phyloP scores from a whole-genome alignment of 2,888 invertebrate genomes.

The Limnephilus rhombicus region DNA sequence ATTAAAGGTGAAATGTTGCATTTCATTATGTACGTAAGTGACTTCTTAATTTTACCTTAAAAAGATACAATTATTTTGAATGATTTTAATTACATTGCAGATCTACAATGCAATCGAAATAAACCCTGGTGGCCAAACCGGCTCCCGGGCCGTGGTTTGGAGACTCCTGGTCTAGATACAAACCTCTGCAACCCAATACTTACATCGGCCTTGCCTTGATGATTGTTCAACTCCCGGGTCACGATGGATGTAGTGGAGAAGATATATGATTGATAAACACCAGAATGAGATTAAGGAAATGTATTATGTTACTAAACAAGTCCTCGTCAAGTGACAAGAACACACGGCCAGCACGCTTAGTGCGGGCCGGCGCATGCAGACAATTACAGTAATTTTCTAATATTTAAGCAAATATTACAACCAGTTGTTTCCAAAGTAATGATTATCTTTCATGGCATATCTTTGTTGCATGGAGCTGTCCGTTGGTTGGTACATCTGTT shows the following conservation, averaged over 20 bases:
- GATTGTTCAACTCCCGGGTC: background rate
- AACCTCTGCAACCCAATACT: slow-evolving; percentile 15
- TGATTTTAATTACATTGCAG: too few species aligned
- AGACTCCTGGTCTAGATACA: background rate
- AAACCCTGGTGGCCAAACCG: too few species aligned
- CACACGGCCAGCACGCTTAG: slow-evolving; percentile 19
- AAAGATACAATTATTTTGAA: too few species aligned
- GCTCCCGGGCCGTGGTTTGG: background rate
- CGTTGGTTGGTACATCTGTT: background rate
- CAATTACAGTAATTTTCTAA: slow-evolving; percentile 47
- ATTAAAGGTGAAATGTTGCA: too few species aligned
- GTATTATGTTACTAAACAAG: slow-evolving; percentile 47
- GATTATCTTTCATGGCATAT: slow-evolving; percentile 34
- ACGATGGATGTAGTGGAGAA: background rate
- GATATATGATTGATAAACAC: slow-evolving; percentile 44
- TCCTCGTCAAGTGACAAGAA: slow-evolving; percentile 42
- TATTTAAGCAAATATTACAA: slow-evolving; percentile 33
- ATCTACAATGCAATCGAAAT: too few species aligned
- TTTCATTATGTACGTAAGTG: too few species aligned
- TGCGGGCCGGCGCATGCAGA: slow-evolving; percentile 19
- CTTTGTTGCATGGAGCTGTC: background rate
- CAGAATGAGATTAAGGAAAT: slow-evolving; percentile 48
- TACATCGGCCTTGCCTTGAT: background rate
- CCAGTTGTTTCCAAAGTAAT: slow-evolving; percentile 39
- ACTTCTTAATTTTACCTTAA: too few species aligned